Base-by-base conservation (phyloP, 2,888 invertebrate genomes). In the Epistrophe eligans region DNA sequence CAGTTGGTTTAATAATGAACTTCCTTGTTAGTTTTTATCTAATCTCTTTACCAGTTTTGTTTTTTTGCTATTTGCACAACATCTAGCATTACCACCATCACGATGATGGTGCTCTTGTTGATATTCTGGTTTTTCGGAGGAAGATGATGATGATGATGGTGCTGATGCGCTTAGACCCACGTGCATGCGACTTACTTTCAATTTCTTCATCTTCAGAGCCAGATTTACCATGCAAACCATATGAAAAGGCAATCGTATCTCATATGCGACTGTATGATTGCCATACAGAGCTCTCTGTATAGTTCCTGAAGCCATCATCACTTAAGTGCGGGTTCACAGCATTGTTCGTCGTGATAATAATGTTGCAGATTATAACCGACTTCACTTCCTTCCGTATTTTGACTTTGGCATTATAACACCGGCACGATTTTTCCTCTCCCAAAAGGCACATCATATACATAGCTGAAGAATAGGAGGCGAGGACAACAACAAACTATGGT, bases 341-440 rank as follows among this genome's bases (percentile, higher is more conserved):
- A 70, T 66, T 70, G 60, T 70, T 55, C 48, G 50, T 55, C 73
- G 73, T 73, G 73, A 73, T 57, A 62, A 45, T 52, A 80, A 62
- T 76, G 74, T 52, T 62, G 77, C 79, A 57, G 71, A 70, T 72
- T 70, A 71, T 74, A 62, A 67, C 76, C 13, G 50, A 77, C 60
- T 73, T 73, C 58, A 79, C 70, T 85, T 85, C 81, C 85, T 85
- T 85, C 85, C 85, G 85, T 77, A 79, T 71, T 79, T 74, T 48
- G 77, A 57, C 73, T 79, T 81, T 72, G 77, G 77, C 77, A 74
- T 81, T 81, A 81, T 85, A 81, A 64, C 80, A 62, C 50, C 72
- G 60, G 48, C 84, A 81, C 77, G 73, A 77, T 38, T 74, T 74
- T 55, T 55, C 50, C 28, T 50, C 50, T 67, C 32, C 57, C 73